Evolutionary conservation across 2,113 vertebrate genomes (phyloP).

Genomic region (Chaetodon trifascialis): DNA sequence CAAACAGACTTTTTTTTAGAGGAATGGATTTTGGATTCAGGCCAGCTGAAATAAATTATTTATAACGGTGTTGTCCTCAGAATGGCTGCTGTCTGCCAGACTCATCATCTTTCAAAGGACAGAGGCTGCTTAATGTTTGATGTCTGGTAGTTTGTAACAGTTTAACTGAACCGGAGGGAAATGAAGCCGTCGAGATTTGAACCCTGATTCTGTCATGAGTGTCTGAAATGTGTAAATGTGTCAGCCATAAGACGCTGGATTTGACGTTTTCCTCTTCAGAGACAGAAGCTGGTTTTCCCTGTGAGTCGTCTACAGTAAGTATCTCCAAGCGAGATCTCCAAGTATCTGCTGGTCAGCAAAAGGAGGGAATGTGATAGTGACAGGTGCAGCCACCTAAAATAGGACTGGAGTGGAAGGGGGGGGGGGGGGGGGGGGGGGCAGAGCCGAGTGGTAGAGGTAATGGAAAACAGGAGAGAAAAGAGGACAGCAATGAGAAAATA

Average conservation of each 20-base stretch:
- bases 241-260: neutral
- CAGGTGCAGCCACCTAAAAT: conserved; percentile 87
- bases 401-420: conserved; percentile 66
- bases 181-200: neutral
- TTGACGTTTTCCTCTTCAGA: neutral
- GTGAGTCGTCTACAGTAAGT: conserved; percentile 59
- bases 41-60: conserved; percentile 51
- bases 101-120: conserved; percentile 34
- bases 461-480: conserved; percentile 21
- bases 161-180: conserved; percentile 28
- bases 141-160: conserved; percentile 38
- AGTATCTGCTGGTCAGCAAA: conserved; percentile 86
- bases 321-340: conserved; percentile 69
- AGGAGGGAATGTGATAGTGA: conserved; percentile 85
- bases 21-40: conserved; percentile 1
- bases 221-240: neutral
- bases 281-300: neutral
- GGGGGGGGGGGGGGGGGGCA: conserved; percentile 63
- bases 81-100: conserved; percentile 32
- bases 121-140: conserved; percentile 37
- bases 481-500: conserved; percentile 15
- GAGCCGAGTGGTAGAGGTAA: conserved; percentile 24
- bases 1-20: neutral
- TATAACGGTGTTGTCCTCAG: conserved; percentile 24
- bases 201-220: neutral